These are phyloP conservation scores for Falco columbarius DNA, from an alignment of 2,797 vertebrate species.

Conservation along the genomic window DNA sequence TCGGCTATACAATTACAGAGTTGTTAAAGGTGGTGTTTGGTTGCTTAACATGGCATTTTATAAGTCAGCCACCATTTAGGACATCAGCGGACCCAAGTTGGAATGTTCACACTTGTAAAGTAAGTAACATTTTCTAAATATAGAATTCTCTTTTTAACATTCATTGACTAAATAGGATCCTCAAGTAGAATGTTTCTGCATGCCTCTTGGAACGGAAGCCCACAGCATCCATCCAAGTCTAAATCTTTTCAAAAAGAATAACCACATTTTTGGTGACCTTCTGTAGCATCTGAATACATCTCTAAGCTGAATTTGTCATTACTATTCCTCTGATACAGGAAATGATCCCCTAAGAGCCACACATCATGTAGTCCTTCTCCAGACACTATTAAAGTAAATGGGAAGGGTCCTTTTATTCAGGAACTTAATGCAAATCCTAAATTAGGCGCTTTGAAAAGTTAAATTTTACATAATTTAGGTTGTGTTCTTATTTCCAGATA, in stretches of 20 bases:
- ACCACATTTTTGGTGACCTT: neutral
- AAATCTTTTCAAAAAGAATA: neutral
- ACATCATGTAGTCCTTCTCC: neutral
- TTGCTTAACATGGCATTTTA: neutral
- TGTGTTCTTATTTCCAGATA: neutral
- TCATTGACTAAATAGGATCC: neutral
- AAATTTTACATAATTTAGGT: neutral
- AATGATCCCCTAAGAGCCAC: neutral
- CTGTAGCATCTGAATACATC: neutral
- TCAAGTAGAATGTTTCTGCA: neutral
- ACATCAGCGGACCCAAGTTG: fast-evolving
- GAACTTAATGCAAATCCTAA: neutral
- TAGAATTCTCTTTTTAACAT: neutral
- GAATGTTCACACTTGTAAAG: neutral
- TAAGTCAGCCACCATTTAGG: neutral
- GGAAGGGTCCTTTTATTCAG: neutral
- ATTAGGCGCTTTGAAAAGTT: neutral
- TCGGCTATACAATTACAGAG: neutral
- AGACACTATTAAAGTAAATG: neutral
- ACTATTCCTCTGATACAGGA: neutral
- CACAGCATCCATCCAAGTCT: neutral
- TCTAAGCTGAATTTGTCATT: neutral
- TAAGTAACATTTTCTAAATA: neutral
- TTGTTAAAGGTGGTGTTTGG: neutral
- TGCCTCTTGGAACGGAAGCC: neutral